Base-by-base conservation (phyloP, 64 coral and sea anemone genomes). In the Pachyseris speciosa region DNA sequence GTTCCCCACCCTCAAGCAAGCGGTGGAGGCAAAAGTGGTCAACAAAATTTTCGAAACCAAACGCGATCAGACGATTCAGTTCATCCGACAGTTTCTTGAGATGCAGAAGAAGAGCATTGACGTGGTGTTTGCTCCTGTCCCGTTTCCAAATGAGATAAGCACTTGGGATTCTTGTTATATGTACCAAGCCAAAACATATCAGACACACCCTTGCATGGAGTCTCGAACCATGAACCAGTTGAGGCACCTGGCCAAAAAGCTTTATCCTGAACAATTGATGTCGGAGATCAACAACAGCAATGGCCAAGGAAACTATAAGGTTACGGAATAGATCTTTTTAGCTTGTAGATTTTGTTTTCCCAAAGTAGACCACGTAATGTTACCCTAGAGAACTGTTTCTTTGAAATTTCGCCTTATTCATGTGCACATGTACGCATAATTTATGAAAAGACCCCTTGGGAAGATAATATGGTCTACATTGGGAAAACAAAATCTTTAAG, bases 21-120 rank as follows among this genome's bases (percentile, higher is more conserved):
- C 84, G 6, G 53, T 96, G 0, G 89, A 96, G 36, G 87, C 83
- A 15, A 75, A 72, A 38, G 67, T 92, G 37, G 84, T 96, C 26
- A 84, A 44, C 51, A 75, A 50, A 55, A 88, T 96, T 6, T 88
- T 96, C 59, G 89, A 92, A 33, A 77, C 80, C 28, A 96, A 96
- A 58, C 70, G 87, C 22, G 67, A 42, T 19, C 72, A 96, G 51
- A 96, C 94, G 0, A 42, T 81, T 33, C 20, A 66, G 0, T 96
- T 96, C 53, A 89, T 96, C 68, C 37, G n/a, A 2, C 84, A 96
- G 45, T 88, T 96, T 31, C 87, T 96, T 43, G 73, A 78, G 39
- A 96, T 96, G 89, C 94, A 96, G 50, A 96, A 96, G 84, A 92
- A 87, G 66, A 96, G 84, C 55, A 91, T 84, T 30, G 94, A 96